A percentile compares a stretch with the other conserved stretches of the same genome.
Evolutionary conservation across 2,888 invertebrate genomes (phyloP).

Genomic region (Limenitis camilla): DNA sequence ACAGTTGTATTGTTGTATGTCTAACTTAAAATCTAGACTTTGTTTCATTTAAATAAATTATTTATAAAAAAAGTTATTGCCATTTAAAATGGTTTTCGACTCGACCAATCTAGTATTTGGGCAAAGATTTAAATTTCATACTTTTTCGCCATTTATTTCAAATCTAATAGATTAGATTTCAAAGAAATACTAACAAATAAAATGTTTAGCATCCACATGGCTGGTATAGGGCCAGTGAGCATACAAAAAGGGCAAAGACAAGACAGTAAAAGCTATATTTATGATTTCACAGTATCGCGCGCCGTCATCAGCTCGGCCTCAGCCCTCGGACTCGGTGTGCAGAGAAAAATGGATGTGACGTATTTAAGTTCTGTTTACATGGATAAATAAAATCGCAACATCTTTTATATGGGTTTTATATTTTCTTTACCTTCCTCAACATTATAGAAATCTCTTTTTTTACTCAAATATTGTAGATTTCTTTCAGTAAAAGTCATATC

Average conservation of each 20-base stretch:
- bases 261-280: constrained; percentile 49
- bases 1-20: too few species aligned
- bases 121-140: too few species aligned
- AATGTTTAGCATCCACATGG: constrained; percentile 3
- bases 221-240: constrained; percentile 17
- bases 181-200: too few species aligned
- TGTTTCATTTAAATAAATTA: too few species aligned
- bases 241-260: constrained; percentile 33
- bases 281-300: constrained; percentile 59
- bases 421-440: not conserved
- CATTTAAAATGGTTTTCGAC: too few species aligned
- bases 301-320: constrained; percentile 42
- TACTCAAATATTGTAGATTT: not conserved
- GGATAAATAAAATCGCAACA: constrained; percentile 14
- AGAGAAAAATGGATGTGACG: constrained; percentile 31
- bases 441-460: not conserved
- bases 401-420: constrained; percentile 2
- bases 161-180: too few species aligned
- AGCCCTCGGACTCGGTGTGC: constrained; percentile 3
- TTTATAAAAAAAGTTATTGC: too few species aligned
- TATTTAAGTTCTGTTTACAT: constrained; percentile 9
- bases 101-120: too few species aligned
- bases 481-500: too few species aligned
- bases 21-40: too few species aligned
- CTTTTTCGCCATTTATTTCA: too few species aligned